Conservation (phyloP, 2,797 vertebrate genomes). For the Bovichtus variegatus region DNA sequence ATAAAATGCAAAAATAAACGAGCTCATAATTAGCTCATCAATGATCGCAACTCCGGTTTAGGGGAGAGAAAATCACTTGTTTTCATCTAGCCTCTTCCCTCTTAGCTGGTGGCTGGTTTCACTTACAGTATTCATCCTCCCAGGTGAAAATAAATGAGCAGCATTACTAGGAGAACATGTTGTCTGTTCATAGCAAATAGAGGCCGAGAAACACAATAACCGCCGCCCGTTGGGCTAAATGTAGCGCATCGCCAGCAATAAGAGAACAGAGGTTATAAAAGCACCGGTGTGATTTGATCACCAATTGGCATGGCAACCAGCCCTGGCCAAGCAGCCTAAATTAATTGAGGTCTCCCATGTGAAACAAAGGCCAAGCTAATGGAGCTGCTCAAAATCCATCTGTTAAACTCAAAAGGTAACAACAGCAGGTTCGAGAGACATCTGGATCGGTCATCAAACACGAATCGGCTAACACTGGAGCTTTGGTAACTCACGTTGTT, state of each 20-base stretch:
- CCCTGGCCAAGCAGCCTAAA: conserved; percentile 63
- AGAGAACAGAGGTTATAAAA: conserved; percentile 73
- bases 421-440: conserved; percentile 35
- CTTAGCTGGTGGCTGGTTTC: conserved; percentile 56
- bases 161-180: conserved; percentile 48
- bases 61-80: background rate
- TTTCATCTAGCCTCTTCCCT: conserved; percentile 30
- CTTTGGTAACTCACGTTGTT: background rate
- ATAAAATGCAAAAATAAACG: conserved; percentile 29
- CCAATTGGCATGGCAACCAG: conserved; percentile 70
- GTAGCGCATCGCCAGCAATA: conserved; percentile 55
- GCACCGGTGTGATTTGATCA: conserved; percentile 68
- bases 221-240: conserved; percentile 65
- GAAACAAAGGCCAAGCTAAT: conserved; percentile 65
- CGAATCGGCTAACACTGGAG: background rate
- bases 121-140: conserved; percentile 48
- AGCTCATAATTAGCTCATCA: conserved; percentile 22
- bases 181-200: conserved; percentile 60
- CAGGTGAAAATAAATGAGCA: conserved; percentile 61
- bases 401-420: conserved; percentile 54
- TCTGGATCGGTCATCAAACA: conserved; percentile 32
- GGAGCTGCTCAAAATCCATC: conserved; percentile 38
- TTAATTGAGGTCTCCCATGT: conserved; percentile 70
- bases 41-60: background rate
- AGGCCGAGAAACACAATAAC: conserved; percentile 63